phyloP scores from a whole-genome alignment of 2,888 invertebrate genomes.

The Epistrophe grossulariae region DNA sequence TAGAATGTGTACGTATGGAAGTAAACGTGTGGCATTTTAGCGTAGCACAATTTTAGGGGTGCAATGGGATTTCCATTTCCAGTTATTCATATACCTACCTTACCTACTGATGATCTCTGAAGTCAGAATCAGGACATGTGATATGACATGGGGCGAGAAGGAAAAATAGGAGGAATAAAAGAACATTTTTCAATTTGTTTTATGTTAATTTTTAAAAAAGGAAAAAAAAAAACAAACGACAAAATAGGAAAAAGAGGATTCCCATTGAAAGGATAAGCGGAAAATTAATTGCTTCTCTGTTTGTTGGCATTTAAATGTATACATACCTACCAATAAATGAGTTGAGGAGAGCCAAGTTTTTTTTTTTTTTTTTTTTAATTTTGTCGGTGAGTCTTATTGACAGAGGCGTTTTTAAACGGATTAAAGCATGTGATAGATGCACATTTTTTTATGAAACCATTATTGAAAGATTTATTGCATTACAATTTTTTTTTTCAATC shows the following conservation, averaged over 20 bases:
- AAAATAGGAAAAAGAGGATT: conserved; percentile 70
- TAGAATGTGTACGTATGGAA: conserved; percentile 10
- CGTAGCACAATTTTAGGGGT: conserved; percentile 50
- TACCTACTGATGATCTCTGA: conserved; percentile 54
- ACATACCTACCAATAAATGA: conserved; percentile 59
- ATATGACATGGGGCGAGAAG: conserved; percentile 1
- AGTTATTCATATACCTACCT: conserved; percentile 25
- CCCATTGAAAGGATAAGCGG: conserved; percentile 71
- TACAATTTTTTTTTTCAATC: conserved; percentile 6
- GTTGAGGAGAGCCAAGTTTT: conserved; percentile 25
- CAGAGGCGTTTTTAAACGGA: conserved; percentile 54
- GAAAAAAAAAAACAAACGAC: conserved; percentile 33
- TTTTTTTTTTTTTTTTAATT: conserved; percentile 12
- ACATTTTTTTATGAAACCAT: conserved; percentile 40
- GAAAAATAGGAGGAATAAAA: conserved; percentile 26
- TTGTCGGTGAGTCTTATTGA: conserved; percentile 46
- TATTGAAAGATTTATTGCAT: conserved; percentile 37
- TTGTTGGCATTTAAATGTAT: conserved; percentile 61
- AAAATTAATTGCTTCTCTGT: conserved; percentile 72
- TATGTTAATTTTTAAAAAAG: conserved; percentile 69
- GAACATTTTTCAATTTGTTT: conserved; percentile 72
- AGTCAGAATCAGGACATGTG: conserved; percentile 49
- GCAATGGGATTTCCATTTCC: conserved; percentile 47
- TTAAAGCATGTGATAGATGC: conserved; percentile 50
- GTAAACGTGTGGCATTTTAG: conserved; percentile 8